phyloP scores from a whole-genome alignment of 2,113 vertebrate genomes.

The Osmerus mordax region DNA sequence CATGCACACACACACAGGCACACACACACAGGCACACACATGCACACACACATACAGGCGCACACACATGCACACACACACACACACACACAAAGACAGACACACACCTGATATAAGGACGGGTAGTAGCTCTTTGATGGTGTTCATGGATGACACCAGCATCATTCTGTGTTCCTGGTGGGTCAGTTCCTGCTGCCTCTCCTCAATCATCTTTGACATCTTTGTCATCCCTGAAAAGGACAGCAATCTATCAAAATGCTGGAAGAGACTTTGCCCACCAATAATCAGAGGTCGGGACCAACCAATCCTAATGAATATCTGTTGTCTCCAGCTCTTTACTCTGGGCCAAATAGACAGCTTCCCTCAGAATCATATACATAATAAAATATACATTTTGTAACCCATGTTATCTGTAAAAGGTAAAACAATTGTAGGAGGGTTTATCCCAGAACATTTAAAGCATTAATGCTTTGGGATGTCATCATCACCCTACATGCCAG shows the following conservation, averaged over 20 bases:
- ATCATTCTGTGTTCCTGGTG: conserved; percentile 96
- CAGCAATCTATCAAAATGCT: neutral
- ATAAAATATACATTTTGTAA: too few species aligned
- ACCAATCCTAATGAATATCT: too few species aligned
- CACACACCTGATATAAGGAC: conserved; percentile 94
- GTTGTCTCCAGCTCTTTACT: too few species aligned
- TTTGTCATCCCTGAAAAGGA: conserved; percentile 89
- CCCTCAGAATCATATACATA: too few species aligned
- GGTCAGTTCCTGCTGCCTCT: conserved; percentile 94
- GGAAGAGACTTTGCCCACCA: neutral
- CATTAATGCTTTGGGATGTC: too few species aligned
- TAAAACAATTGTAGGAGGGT: too few species aligned
- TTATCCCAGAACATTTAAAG: too few species aligned
- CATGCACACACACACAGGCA: conserved; percentile 46
- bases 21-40: conserved; percentile 66
- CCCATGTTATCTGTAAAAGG: too few species aligned
- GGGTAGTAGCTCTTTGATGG: conserved; percentile 90
- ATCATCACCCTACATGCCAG: too few species aligned
- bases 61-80: conserved; percentile 20
- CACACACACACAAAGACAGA: conserved; percentile 69
- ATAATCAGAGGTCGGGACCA: neutral
- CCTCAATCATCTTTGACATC: conserved; percentile 99
- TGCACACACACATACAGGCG: conserved; percentile 60
- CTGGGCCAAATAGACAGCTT: too few species aligned
- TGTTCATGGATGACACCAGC: conserved; percentile 95